Percentiles rank a stretch among this genome's conserved stretches.
phyloP scores from a whole-genome alignment of 2,797 vertebrate species.

The Bryconaethiops microstoma region DNA sequence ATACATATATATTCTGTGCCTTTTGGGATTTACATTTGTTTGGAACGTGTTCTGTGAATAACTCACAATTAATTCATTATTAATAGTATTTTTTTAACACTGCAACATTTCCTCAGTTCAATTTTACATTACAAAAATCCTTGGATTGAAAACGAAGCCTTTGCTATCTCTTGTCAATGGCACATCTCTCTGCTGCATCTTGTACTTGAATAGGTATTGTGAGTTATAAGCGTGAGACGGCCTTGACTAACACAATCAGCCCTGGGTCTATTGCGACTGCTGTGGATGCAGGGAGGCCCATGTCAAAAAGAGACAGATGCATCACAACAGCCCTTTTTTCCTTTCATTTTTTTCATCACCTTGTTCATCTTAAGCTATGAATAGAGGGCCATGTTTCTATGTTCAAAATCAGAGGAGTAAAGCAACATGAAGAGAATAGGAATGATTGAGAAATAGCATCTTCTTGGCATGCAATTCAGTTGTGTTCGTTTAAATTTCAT shows the following conservation, averaged over 20 bases:
- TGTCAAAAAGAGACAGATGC: slow-evolving; percentile 27
- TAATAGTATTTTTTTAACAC: background rate
- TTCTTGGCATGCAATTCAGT: background rate
- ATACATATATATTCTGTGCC: background rate
- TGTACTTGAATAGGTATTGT: slow-evolving; percentile 47
- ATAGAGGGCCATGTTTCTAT: slow-evolving; percentile 28
- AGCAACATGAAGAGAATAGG: background rate
- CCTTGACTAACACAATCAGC: slow-evolving; percentile 45
- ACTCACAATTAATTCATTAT: background rate
- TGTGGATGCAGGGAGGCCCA: slow-evolving; percentile 25
- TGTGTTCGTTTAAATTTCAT: background rate
- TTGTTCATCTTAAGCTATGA: slow-evolving; percentile 28
- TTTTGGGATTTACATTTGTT: background rate
- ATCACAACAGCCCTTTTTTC: slow-evolving; percentile 14
- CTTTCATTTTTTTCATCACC: slow-evolving; percentile 32
- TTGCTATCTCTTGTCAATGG: slow-evolving; percentile 25
- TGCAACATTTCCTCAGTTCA: slow-evolving; percentile 12
- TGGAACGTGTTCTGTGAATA: background rate
- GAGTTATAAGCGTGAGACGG: slow-evolving; percentile 13
- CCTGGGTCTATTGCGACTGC: slow-evolving; percentile 12
- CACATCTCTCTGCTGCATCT: slow-evolving; percentile 30
- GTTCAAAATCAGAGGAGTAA: background rate
- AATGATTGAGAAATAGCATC: slow-evolving; percentile 9
- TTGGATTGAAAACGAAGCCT: slow-evolving; percentile 13
- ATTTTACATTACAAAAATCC: slow-evolving; percentile 1